These are phyloP conservation scores for Agraylea sexmaculata DNA, from an alignment of 1,140 invertebrate species.

Conservation along the genomic window DNA sequence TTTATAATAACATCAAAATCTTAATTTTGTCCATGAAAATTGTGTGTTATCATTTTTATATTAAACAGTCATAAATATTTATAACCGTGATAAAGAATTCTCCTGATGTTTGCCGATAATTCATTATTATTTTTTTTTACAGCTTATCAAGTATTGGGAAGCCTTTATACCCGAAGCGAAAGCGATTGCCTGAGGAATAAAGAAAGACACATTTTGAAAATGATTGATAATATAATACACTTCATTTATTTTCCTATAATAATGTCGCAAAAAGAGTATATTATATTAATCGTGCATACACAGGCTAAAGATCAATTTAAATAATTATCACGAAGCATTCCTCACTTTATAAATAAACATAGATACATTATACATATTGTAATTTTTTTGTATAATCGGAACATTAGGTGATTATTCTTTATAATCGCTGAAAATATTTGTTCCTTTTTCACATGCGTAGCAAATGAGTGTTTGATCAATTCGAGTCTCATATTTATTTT, in stretches of 20 bases:
- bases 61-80: background rate
- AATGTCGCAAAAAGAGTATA: background rate
- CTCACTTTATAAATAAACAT: slow-evolving; percentile 2
- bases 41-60: background rate
- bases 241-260: slow-evolving; percentile 4
- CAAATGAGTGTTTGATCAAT: too few species aligned
- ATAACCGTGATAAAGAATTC: background rate
- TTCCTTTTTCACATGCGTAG: too few species aligned
- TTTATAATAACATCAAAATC: background rate
- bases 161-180: slow-evolving; percentile 86
- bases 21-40: background rate
- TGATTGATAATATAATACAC: slow-evolving; percentile 16
- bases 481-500: too few species aligned
- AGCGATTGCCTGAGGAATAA: slow-evolving; percentile 56
- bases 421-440: too few species aligned
- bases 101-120: background rate
- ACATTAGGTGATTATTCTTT: too few species aligned
- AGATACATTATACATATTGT: background rate
- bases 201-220: slow-evolving; percentile 15
- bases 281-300: background rate
- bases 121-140: slow-evolving; percentile 24
- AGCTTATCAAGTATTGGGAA: slow-evolving; percentile 94
- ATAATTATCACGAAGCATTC: background rate
- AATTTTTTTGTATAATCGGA: too few species aligned
- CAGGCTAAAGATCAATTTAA: background rate